Conservation (phyloP, 2,113 vertebrate species). For the Sebastes schlegelii region DNA sequence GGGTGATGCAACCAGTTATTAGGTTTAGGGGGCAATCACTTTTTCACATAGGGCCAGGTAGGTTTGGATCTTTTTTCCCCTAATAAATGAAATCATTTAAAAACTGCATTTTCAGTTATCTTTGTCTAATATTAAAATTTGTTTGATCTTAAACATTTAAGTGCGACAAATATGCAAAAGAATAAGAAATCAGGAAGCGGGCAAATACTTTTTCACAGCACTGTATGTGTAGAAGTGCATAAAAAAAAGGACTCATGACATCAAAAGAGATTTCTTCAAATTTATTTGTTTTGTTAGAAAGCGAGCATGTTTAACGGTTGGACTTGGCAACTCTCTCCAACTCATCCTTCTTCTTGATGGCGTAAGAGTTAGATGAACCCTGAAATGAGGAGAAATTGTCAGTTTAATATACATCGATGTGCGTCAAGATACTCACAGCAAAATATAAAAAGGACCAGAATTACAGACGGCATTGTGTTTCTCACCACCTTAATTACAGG, state of each 20-base stretch:
- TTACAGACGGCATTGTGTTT: background rate
- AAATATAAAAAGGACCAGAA: background rate
- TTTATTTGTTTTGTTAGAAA: slow-evolving; percentile 81
- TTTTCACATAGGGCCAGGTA: no score
- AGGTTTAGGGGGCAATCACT: no score
- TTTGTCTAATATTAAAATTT: no score
- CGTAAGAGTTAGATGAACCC: slow-evolving; percentile 97
- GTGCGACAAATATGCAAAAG: no score
- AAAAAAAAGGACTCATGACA: background rate
- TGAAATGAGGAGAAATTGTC: slow-evolving; percentile 62
- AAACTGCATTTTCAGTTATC: no score
- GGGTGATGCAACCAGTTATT: no score
- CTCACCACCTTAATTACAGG: no score
- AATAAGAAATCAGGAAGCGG: no score
- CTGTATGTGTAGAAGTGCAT: background rate
- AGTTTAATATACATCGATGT: background rate
- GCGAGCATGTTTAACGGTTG: slow-evolving; percentile 89
- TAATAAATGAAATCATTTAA: no score
- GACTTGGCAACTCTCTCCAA: slow-evolving; percentile 97
- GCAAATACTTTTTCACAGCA: no score
- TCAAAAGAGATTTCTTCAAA: slow-evolving; percentile 43
- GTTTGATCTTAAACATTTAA: no score
- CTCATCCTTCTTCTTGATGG: slow-evolving; percentile 98
- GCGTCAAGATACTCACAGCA: background rate
- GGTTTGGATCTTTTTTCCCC: no score